Evolutionary conservation across 2,113 vertebrate species (phyloP), one percentile per base, ranked within the genome.

Genomic region (Empidonax traillii): DNA sequence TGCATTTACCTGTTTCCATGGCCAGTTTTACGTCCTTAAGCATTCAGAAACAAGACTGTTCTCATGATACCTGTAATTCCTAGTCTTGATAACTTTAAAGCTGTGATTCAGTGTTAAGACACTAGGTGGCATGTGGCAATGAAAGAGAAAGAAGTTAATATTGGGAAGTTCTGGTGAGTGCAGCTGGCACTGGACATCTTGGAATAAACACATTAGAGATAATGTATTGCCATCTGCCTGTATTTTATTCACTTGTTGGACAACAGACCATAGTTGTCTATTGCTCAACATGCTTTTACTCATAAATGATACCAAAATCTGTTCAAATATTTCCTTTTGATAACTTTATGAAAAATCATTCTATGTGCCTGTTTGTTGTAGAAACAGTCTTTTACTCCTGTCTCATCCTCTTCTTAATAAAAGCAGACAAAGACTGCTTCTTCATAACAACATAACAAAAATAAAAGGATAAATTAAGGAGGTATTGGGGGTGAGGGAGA

Each of bases 111-210:
- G 63, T 3, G 15, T 30, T 20, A 31, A 62, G 84, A 61, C 96
- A 47, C 94, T 96, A 95, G 94, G 81, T 97, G 96, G 96, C 97
- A 94, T 69, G 78, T 90, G 92, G 67, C 84, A 74, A 59, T 93
- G 96, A 69, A 51, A 52, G 63, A 94, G 87, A 91, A 44, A 44
- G 56, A 87, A 81, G 59, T 79, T 39, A 35, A 35, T 59, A 2
- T 0, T 28, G 47, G 59, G 68, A 65, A n/a, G 35, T 73, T 93
- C 78, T 66, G 44, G 39, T 3, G 78, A 65, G 33, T 1, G 4
- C 78, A 69, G 88, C 78, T 84, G 92, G 52, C 92, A 1, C 79
- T 44, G 47, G 43, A 11, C 0, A 6, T 43, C 39, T 85, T 66
- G 88, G 52, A 89, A 86, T 62, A 76, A 73, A 35, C 63, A 28